Percentiles rank a stretch among this genome's conserved stretches.
These are phyloP conservation scores for Amphiprion clarkii DNA, from an alignment of 2,797 vertebrate genomes.

Conservation along the genomic window DNA sequence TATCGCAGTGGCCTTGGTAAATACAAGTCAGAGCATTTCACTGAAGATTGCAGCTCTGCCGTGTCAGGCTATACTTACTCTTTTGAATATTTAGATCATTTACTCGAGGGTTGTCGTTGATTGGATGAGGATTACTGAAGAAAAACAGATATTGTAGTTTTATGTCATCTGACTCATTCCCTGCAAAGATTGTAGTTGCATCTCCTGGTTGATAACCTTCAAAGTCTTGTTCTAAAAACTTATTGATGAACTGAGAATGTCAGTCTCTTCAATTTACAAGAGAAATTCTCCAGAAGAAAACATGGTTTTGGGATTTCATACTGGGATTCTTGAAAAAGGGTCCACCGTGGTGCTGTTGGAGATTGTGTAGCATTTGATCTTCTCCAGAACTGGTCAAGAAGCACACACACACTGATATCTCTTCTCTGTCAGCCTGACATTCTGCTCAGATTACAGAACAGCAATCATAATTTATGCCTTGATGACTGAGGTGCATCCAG, in stretches of 20 bases:
- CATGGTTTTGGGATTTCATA: no score
- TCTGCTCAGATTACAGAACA: constrained; percentile 48
- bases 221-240: no score
- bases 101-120: not conserved
- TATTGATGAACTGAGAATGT: no score
- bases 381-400: constrained; percentile 20
- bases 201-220: no score
- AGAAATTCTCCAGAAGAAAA: not conserved
- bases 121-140: not conserved
- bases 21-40: not conserved
- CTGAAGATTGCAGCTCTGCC: not conserved
- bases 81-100: not conserved
- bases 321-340: constrained; percentile 22
- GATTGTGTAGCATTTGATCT: constrained; percentile 9
- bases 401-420: constrained; percentile 7
- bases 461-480: constrained; percentile 68
- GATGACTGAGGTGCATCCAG: constrained; percentile 67
- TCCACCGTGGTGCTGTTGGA: not conserved
- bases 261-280: not conserved
- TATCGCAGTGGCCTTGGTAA: not conserved
- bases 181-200: no score
- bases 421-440: constrained; percentile 23
- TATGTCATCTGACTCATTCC: no score
- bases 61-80: not conserved
- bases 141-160: not conserved